A percentile compares a stretch with the other conserved stretches of the same genome.
These are phyloP conservation scores for Eristalis tenax DNA, from an alignment of 2,888 invertebrate genomes.

Conservation along the genomic window DNA sequence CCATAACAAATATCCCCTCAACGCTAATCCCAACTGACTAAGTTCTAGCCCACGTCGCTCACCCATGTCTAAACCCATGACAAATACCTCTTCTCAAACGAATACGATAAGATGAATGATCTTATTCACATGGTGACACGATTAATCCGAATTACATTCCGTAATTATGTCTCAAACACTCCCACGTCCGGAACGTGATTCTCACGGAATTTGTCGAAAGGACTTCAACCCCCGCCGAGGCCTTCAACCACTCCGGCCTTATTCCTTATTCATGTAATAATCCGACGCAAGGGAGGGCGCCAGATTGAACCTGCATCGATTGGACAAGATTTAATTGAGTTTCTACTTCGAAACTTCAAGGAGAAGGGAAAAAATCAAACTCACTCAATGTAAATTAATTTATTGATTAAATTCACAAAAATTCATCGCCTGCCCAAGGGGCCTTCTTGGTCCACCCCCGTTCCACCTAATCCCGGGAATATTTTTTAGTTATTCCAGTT, in stretches of 20 bases:
- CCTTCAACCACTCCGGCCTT: background rate
- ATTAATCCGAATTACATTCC: constrained; percentile 1
- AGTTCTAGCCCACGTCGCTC: background rate
- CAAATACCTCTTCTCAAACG: background rate
- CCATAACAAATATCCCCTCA: background rate
- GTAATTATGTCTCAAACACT: background rate
- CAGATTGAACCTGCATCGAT: background rate
- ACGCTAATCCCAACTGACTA: background rate
- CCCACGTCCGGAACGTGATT: background rate
- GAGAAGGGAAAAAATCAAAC: background rate
- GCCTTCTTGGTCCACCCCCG: background rate
- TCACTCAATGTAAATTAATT: constrained; percentile 22
- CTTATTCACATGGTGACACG: background rate
- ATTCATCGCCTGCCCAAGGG: background rate
- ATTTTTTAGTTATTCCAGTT: background rate
- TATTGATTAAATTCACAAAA: no score
- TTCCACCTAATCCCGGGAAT: background rate
- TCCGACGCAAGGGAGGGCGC: background rate
- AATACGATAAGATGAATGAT: background rate
- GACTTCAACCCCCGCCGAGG: background rate
- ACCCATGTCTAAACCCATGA: background rate
- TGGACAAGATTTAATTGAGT: constrained; percentile 13
- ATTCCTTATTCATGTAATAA: background rate
- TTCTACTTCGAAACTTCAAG: background rate
- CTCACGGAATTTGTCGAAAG: background rate